Conservation (phyloP, 2,888 invertebrate genomes). For the Brachypterus glaber region DNA sequence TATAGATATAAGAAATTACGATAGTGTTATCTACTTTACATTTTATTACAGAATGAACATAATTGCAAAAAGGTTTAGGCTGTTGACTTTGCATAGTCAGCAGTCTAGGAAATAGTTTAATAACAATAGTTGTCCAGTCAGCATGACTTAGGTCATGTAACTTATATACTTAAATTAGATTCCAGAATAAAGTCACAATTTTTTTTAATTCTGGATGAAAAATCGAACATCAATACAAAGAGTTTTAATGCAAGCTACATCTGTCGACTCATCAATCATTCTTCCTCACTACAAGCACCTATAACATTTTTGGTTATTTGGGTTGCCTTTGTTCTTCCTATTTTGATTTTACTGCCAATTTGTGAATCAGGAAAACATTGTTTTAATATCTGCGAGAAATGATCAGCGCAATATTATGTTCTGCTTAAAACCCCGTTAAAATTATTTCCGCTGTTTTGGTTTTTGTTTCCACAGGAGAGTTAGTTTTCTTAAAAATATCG, state of each 20-base stretch:
- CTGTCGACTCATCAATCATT: constrained; percentile 28
- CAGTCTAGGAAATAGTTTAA: too few species aligned
- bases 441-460: constrained; percentile 24
- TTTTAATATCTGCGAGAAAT: constrained; percentile 20
- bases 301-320: constrained; percentile 24
- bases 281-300: constrained; percentile 21
- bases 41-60: too few species aligned
- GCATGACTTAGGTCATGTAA: too few species aligned
- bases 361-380: constrained; percentile 25
- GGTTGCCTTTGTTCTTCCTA: constrained; percentile 23
- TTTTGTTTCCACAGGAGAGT: too few species aligned
- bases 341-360: constrained; percentile 20
- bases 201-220: constrained; percentile 15
- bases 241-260: constrained; percentile 24
- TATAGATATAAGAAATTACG: too few species aligned
- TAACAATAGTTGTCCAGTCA: too few species aligned
- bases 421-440: constrained; percentile 24
- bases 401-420: constrained; percentile 26
- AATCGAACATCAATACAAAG: constrained; percentile 23
- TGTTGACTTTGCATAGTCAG: too few species aligned
- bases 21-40: too few species aligned
- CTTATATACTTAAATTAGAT: constrained; percentile 8
- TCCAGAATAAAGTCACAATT: constrained; percentile 8
- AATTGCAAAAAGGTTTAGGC: too few species aligned
- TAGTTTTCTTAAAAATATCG: too few species aligned